Base-by-base conservation (phyloP, 1,140 invertebrate genomes). In the Pseudoatta argentina region DNA sequence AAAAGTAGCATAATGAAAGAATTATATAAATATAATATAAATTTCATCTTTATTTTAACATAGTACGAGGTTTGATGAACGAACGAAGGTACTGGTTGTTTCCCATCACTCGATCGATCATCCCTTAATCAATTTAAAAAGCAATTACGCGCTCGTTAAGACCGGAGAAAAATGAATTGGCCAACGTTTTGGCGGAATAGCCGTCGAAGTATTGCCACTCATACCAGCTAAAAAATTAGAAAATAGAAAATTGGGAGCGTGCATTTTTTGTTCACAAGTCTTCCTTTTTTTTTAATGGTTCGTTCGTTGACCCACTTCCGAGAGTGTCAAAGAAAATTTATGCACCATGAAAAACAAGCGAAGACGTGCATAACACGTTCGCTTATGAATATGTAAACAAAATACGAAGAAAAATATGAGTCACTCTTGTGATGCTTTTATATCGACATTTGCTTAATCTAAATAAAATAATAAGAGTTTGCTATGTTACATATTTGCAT, bases 91-190 rank as follows among this genome's bases (percentile, higher is more conserved):
- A 21, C 34, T 34, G 18, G 4, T 61, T 67, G 78, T 87, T 87
- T 34, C 78, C 61, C 51, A 61, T 67, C 86, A 24, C 55, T 73
- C 61, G 86, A 89, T 87, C 86, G 86, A 90, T 90, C 88, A 87
- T 59, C 69, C 87, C 83, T 87, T 89, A 90, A 90, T 90, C 88
- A 90, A 90, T 90, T 90, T 87, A 90, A 90, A 90, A 90, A 87
- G 89, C 88, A 90, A 90, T 90, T 90, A 89, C 88, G 87, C 63
- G 86, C 79, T 90, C 81, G 89, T 90, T 90, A 87, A 87, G 86
- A 64, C 30, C 53, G 3, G 66, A 51, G 55, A 87, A 71, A 83
- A 89, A 89, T 87, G 77, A 81, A 87, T 83, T 53, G 88, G 55
- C 27, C 61, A 55, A 18, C 77, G 44, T 83, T 71, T 63, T 51